Base-by-base conservation (phyloP, 2,797 vertebrate genomes). In the Syngnathus rostellatus region DNA sequence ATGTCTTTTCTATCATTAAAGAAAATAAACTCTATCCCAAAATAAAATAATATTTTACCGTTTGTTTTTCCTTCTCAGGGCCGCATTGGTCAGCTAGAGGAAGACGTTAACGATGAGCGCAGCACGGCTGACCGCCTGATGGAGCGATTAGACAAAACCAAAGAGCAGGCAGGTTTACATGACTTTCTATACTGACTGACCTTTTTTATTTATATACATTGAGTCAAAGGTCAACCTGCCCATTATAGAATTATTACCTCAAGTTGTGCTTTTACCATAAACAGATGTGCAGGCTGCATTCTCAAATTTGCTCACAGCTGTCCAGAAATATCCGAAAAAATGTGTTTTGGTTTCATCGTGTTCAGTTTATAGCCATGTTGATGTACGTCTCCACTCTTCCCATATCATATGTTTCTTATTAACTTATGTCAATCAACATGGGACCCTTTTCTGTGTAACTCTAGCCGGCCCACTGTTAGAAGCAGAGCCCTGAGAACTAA, bases 101-200 rank as follows among this genome's bases (percentile, higher is more conserved):
- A 93, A 65, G 93, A 96, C 72, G 89, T 99, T 37, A 89, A 88
- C 45, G 97, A 99, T 72, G 97, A 99, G 80, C 92, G 92, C 74
- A 87, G 79, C 80, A 94, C 91, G 68, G 92, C 92, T 0, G 96
- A 98, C 79, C 87, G 92, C 62, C 81, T 99, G 71, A 93, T 95
- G 54, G 94, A 97, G 62, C 91, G 94, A 74, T 88, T 98, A 59
- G 87, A 91, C 71, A 91, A 93, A 82, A 93, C 92, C 88, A 92
- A 94, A 87, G 94, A 96, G 48, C 97, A 98, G 96, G 96, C 81
- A 76, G 61, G 88, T 86, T 78, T 45, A 57, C 45, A 23, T 25
- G 11, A n/a, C 21, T n/a, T 59, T 16, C 5, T 45, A 45, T 7
- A 45, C 25, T 21, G 3, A 40, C 41, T 21, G 3, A 40, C 41